Conservation (phyloP, 1,140 invertebrate species). For the Odontomachus brunneus region DNA sequence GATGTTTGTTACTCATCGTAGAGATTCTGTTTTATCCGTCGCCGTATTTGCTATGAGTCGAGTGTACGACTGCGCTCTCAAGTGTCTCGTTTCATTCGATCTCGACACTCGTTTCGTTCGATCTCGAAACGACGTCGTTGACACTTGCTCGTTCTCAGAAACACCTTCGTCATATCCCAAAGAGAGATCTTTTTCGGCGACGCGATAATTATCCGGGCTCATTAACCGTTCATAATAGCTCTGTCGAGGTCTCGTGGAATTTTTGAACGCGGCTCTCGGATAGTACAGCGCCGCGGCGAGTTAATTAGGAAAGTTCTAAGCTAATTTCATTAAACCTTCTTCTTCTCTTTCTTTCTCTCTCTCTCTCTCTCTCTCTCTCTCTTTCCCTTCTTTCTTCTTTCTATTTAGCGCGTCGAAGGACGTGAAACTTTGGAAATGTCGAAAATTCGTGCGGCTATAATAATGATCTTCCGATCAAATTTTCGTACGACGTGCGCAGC, state of each 20-base stretch:
- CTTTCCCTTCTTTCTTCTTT: background rate
- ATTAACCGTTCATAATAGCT: slow-evolving; percentile 53
- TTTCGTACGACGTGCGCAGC: no score
- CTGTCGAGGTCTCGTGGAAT: slow-evolving; percentile 29
- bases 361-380: no score
- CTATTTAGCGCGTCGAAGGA: slow-evolving; percentile 12
- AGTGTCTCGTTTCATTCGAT: background rate
- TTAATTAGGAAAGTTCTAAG: slow-evolving; percentile 61
- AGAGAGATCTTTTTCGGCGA: background rate
- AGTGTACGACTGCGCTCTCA: background rate
- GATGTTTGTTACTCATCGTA: slow-evolving; percentile 23
- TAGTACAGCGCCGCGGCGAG: background rate
- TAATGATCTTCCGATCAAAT: background rate
- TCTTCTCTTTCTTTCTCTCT: no score
- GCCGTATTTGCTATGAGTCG: background rate
- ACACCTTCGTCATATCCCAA: background rate
- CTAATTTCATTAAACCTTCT: slow-evolving; percentile 55
- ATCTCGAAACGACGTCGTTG: background rate
- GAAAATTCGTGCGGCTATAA: background rate
- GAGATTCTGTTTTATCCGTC: slow-evolving; percentile 55
- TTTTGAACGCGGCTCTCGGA: slow-evolving; percentile 12
- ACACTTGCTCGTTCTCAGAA: slow-evolving; percentile 13
- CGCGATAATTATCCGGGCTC: slow-evolving; percentile 21
- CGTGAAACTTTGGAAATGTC: slow-evolving; percentile 27
- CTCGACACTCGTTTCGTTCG: background rate